Evolutionary conservation across 2,888 invertebrate species (phyloP), one percentile per base, ranked within the genome.

Genomic region (Leptinotarsa peninsularis): DNA sequence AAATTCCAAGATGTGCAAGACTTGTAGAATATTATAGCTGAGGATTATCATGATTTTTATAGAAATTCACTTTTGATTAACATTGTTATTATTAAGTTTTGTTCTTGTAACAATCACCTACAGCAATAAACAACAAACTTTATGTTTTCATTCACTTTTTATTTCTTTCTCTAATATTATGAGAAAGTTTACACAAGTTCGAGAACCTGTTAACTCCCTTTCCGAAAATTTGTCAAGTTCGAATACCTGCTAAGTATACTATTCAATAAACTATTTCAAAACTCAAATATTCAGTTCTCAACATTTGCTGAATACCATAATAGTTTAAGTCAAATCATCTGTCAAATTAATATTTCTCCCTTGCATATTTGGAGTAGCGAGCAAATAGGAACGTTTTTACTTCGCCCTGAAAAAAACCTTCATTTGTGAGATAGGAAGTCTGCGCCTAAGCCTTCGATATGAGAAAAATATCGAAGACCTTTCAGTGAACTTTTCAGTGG

Each of bases 81-180:
- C 5, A 33, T 33, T 33, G 33, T 5, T 33, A 33, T 27, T 27
- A 1, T 27, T 27, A 0, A 23, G 23, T 7, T 66, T 71, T 49
- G 58, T 43, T 58, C 56, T 56, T 58, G 21, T 58, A 23, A 18
- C 4, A 63, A 63, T 63, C 33, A 63, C 63, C 63, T 63, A 43
- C 33, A 15, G 33, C 63, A 63, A 63, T 63, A n/a, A 63, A n/a
- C 33, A 63, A 63, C 17, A 33, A 63, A 5, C n/a, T 58, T 58
- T 33, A 33, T 63, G 63, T 63, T 63, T 4, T 63, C 4, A 63
- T 33, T 43, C 4, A 33, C 33, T 33, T 4, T 63, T 10, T n/a
- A n/a, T 63, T 58, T 63, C 33, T 63, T 63, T 63, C 60, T 33
- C 63, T 33, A 33, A 63, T 33, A 63, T 15, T 33, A 33, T 63